These are phyloP conservation scores for Notothenia rossii DNA, from an alignment of 2,113 vertebrate species.

Conservation along the genomic window DNA sequence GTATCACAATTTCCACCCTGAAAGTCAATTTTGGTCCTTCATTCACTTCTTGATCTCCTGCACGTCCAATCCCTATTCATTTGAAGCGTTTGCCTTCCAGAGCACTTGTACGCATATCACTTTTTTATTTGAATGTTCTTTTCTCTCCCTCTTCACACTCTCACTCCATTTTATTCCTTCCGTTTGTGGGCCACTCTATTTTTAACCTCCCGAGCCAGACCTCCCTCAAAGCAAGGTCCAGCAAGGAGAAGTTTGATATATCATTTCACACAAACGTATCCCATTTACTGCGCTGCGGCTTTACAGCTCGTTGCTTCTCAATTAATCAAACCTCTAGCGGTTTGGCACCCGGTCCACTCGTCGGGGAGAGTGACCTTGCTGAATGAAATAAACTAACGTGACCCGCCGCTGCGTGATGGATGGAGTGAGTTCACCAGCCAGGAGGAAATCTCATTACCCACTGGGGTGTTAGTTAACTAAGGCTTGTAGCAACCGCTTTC, in stretches of 20 bases:
- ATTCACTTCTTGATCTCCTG: constrained; percentile 6
- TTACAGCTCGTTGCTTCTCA: constrained; percentile 54
- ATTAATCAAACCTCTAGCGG: constrained; percentile 67
- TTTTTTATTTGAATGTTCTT: constrained; percentile 22
- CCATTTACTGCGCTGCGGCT: constrained; percentile 28
- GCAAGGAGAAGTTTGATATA: constrained; percentile 58
- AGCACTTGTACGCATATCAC: not conserved
- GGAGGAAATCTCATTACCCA: constrained; percentile 36
- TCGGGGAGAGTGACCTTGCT: constrained; percentile 57
- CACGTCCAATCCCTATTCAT: constrained; percentile 10
- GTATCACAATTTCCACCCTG: constrained; percentile 35
- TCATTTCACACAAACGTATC: constrained; percentile 47
- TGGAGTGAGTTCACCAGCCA: constrained; percentile 42
- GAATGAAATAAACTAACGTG: constrained; percentile 41
- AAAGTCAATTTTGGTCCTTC: constrained; percentile 34
- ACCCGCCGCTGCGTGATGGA: constrained; percentile 49
- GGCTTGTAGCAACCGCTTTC: not conserved
- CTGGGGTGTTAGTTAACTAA: constrained; percentile 7
- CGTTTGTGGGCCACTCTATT: constrained; percentile 28
- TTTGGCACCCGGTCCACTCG: constrained; percentile 29
- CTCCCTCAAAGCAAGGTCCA: constrained; percentile 61
- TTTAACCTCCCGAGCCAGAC: constrained; percentile 54
- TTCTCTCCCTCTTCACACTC: constrained; percentile 13
- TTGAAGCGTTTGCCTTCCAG: constrained; percentile 21
- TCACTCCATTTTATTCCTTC: constrained; percentile 11